Conservation (phyloP, 2,113 vertebrate species). For the Crotalus horridus region DNA sequence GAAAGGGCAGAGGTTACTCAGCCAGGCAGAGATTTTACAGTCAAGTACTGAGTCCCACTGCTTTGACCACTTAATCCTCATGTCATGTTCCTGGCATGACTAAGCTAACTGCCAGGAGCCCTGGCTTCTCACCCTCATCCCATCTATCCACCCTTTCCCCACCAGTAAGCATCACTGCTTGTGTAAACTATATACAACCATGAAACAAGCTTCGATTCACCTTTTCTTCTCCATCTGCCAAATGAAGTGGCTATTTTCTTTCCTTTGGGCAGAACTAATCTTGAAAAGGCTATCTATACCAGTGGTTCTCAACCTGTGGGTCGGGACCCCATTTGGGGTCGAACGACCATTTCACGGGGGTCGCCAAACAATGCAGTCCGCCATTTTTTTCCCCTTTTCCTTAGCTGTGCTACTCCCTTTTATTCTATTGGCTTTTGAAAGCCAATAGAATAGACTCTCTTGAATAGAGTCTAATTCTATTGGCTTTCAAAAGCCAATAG, state of each 20-base stretch:
- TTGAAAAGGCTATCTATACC: neutral
- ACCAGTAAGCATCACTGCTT: neutral
- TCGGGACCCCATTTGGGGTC: too few relatives aligned
- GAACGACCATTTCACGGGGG: too few relatives aligned
- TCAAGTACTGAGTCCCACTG: neutral
- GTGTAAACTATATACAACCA: neutral
- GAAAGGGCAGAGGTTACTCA: slow-evolving; percentile 15
- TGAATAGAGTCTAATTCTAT: too few relatives aligned
- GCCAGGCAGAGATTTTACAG: slow-evolving; percentile 5
- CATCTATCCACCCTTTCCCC: neutral
- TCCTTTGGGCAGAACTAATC: neutral
- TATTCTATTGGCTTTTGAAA: too few relatives aligned
- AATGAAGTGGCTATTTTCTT: neutral
- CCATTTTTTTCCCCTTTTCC: too few relatives aligned
- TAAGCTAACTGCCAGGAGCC: neutral
- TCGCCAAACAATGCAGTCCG: too few relatives aligned
- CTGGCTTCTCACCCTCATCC: neutral
- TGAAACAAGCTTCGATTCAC: neutral
- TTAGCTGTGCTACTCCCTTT: too few relatives aligned
- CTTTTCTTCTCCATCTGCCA: neutral
- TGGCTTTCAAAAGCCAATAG: too few relatives aligned
- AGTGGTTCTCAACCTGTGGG: too few relatives aligned
- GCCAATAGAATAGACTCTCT: too few relatives aligned
- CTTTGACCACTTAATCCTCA: slow-evolving; percentile 4
- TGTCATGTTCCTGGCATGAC: neutral